These are phyloP conservation scores for Deroptyus accipitrinus DNA, from an alignment of 2,113 vertebrate species.

Conservation along the genomic window DNA sequence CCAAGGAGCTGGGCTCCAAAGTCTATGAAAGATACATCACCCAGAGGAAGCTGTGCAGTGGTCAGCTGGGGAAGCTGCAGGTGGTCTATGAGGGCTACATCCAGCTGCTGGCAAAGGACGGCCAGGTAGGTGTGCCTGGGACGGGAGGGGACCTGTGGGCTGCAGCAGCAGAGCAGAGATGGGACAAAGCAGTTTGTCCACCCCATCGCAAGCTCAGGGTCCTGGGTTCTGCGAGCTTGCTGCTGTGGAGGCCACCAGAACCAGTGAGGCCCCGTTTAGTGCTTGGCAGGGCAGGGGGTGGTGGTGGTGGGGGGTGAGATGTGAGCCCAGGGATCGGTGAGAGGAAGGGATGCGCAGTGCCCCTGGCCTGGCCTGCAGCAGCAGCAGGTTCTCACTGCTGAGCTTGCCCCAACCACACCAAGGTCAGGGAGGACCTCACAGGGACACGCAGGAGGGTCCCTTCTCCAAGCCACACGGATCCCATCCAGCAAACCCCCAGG, in stretches of 20 bases:
- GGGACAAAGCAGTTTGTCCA: neutral
- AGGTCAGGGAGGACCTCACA: neutral
- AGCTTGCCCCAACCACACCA: neutral
- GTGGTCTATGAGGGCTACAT: constrained; percentile 78
- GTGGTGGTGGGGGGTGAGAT: no score
- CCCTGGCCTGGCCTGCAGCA: neutral
- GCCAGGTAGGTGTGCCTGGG: constrained; percentile 70
- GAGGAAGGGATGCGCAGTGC: neutral
- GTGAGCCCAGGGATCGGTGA: neutral
- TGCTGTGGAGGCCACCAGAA: neutral
- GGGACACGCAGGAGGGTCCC: neutral
- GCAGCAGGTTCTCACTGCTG: neutral
- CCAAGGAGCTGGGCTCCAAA: constrained; percentile 77
- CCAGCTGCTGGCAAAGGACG: constrained; percentile 83
- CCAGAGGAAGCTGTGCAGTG: constrained; percentile 70
- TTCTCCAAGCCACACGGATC: neutral
- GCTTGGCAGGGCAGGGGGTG: neutral
- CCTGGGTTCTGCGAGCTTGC: neutral
- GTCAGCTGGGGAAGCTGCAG: constrained; percentile 74
- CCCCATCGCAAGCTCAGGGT: neutral
- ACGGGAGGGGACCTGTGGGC: neutral
- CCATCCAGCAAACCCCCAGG: neutral
- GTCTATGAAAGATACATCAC: constrained; percentile 77
- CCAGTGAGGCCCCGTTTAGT: neutral
- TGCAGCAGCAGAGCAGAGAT: neutral